Base-by-base conservation (phyloP, 2,113 vertebrate genomes). In the Oreotrochilus melanogaster region DNA sequence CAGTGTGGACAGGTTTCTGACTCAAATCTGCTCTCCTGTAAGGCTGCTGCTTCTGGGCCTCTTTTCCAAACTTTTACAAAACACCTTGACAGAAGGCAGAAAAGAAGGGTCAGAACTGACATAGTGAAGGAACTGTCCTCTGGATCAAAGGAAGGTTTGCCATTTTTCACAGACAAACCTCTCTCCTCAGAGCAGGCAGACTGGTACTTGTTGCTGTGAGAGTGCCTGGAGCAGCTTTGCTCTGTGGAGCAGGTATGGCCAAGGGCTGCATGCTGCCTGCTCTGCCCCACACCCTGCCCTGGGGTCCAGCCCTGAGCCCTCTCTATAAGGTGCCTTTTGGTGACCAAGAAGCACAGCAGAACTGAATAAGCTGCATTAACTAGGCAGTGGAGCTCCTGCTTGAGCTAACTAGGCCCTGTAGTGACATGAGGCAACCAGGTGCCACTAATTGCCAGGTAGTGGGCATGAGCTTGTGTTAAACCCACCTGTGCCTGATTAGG, bases 211-310 rank as follows among this genome's bases (percentile, higher is more conserved):
- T 23, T 70, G 62, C 56, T 75, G 19, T 19, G 39, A 28, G 47
- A 50, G 43, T 35, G 48, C 25, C 30, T 2, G 1, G 56, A 42
- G 35, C 23, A 21, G 53, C 37, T 74, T 45, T 30, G 70, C 10
- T 15, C 0, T 0, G 14, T 2, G n/a, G 35, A 58, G 18, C 39
- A 70, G 47, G 33, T 7, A 11, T 1, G 5, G 28, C 25, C 50
- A 27, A 78, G 35, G 58, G 45, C 45, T 58, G 57, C 39, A 39
- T 39, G 39, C 39, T 39, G 39, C 39, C 39, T 39, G 39, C 39
- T 39, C 39, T 39, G 39, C 39, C 39, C 39, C 16, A 45, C 45
- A 45, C 45, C 15, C 15, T 11, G 35, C 9, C 8, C 22, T 21
- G 15, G 19, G 23, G 7, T n/a, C 31, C 15, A 3, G 43, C 65